phyloP scores from a whole-genome alignment of 2,797 vertebrate genomes.

The Rousettus madagascariensis region DNA sequence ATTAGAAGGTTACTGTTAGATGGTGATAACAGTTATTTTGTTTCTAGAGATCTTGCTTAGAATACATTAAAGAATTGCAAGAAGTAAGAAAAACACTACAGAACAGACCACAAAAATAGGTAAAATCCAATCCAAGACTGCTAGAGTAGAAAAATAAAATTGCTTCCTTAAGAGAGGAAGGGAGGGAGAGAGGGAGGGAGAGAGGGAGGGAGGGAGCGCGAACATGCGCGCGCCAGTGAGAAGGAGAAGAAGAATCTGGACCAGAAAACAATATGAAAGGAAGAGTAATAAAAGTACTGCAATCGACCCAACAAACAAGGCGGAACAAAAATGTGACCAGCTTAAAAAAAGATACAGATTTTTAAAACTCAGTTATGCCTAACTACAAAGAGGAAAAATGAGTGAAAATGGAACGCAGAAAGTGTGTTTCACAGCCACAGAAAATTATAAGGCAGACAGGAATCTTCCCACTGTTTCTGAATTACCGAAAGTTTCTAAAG shows the following conservation, averaged over 20 bases:
- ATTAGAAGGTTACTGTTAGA: not conserved
- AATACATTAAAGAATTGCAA: not conserved
- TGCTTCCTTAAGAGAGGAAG: not conserved
- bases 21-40: not conserved
- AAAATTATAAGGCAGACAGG: not conserved
- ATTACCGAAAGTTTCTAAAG: not conserved
- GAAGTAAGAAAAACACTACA: not conserved
- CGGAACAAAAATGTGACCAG: not conserved
- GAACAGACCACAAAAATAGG: not conserved
- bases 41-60: not conserved
- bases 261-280: not conserved
- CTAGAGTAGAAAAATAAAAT: not conserved
- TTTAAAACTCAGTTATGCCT: not conserved
- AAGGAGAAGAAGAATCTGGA: not conserved
- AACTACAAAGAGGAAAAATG: not conserved
- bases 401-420: not conserved
- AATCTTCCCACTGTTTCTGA: not conserved
- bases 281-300: not conserved
- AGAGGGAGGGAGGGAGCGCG: accelerated
- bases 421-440: not conserved
- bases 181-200: accelerated
- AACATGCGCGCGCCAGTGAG: too few species aligned
- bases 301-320: not conserved
- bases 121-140: not conserved
- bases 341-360: not conserved